These are phyloP conservation scores for Ammodytes dubius DNA, from an alignment of 2,113 vertebrate species.

Conservation along the genomic window DNA sequence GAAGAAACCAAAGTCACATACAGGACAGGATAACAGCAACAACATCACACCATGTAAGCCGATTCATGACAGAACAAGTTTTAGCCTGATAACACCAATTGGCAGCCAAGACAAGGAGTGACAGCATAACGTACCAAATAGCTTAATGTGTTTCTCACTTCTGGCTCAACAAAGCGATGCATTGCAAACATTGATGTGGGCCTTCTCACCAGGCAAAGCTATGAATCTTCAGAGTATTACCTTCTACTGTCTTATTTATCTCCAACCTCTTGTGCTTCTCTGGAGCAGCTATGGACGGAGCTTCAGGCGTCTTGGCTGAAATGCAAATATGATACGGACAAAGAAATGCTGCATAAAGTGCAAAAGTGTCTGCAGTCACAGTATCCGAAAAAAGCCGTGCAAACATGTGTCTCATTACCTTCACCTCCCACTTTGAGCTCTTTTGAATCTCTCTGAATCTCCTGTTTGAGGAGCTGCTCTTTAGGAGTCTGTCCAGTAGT, in stretches of 20 bases:
- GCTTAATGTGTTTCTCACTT: not conserved
- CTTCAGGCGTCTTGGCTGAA: slow-evolving; percentile 51
- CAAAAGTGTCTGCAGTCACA: no score
- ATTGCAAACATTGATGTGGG: not conserved
- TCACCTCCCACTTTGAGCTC: slow-evolving; percentile 48
- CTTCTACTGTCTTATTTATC: slow-evolving; percentile 65
- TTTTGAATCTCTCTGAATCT: slow-evolving; percentile 38
- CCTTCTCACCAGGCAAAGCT: not conserved
- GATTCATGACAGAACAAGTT: not conserved
- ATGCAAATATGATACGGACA: slow-evolving; percentile 30
- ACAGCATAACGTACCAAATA: not conserved
- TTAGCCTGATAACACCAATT: not conserved
- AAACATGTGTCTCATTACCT: slow-evolving; percentile 51
- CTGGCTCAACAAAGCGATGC: not conserved
- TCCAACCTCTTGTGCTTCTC: slow-evolving; percentile 45
- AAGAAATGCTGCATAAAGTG: slow-evolving; percentile 3
- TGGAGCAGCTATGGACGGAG: slow-evolving; percentile 27
- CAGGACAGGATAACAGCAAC: not conserved
- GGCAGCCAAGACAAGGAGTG: not conserved
- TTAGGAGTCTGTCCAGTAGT: slow-evolving; percentile 53
- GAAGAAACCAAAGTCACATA: not conserved
- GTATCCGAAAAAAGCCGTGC: slow-evolving; percentile 7
- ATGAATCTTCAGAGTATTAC: slow-evolving; percentile 33
- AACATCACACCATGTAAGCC: not conserved
- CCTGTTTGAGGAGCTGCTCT: slow-evolving; percentile 41